A percentile compares a stretch with the other conserved stretches of the same genome.
Evolutionary conservation across 2,888 invertebrate genomes (phyloP).

Genomic region (Epistrophella euchroma): DNA sequence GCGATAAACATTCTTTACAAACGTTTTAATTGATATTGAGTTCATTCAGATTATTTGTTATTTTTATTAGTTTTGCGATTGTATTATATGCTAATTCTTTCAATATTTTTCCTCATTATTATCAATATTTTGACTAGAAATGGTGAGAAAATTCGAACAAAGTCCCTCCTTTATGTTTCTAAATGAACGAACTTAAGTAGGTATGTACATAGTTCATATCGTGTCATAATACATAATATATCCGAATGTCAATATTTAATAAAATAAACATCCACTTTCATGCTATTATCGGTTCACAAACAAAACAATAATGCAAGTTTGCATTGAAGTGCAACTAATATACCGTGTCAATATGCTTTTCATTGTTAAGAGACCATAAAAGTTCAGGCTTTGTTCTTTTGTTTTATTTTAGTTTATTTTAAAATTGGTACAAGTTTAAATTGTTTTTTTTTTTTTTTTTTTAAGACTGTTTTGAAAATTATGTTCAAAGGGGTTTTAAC

Average conservation of each 20-base stretch:
- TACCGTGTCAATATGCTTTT: constrained; percentile 3
- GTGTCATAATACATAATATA: constrained; percentile 34
- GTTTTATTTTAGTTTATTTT: too few relatives aligned
- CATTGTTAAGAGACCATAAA: constrained; percentile 34
- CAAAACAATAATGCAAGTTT: neutral
- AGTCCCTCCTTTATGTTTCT: neutral
- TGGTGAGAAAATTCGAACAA: neutral
- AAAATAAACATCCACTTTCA: constrained; percentile 16
- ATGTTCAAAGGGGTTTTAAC: too few relatives aligned
- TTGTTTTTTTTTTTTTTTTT: too few relatives aligned
- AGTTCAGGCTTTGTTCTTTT: constrained; percentile 1
- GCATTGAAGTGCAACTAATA: constrained; percentile 24
- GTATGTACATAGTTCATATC: too few relatives aligned
- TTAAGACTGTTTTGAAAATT: too few relatives aligned
- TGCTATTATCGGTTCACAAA: constrained; percentile 29
- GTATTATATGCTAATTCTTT: neutral
- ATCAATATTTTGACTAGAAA: neutral
- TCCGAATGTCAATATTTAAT: constrained; percentile 48
- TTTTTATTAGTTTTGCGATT: neutral
- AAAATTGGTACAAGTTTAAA: too few relatives aligned
- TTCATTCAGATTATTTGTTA: neutral
- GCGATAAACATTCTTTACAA: too few relatives aligned
- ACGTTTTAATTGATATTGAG: neutral
- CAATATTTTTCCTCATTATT: neutral
- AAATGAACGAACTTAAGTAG: neutral